These are phyloP conservation scores for Cephus runcator DNA, from an alignment of 2,888 invertebrate genomes.

Conservation along the genomic window DNA sequence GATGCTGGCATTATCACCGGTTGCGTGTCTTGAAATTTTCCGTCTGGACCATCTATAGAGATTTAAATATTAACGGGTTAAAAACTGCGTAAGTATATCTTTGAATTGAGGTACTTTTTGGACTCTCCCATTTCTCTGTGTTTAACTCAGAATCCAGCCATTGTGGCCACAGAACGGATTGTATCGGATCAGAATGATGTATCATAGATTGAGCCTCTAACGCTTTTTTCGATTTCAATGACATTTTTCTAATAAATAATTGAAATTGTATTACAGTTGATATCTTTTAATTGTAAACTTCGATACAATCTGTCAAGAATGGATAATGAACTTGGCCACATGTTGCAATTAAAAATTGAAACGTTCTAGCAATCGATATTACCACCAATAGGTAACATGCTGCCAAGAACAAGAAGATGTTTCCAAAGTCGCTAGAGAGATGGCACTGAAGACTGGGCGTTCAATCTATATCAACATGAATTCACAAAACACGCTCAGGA, in stretches of 20 bases:
- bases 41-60: constrained; percentile 30
- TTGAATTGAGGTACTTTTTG: constrained; percentile 34
- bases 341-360: not conserved
- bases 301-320: not conserved
- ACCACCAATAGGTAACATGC: not conserved
- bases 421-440: not conserved
- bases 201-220: not conserved
- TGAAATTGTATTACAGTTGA: not conserved
- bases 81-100: not conserved
- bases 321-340: not conserved
- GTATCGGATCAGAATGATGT: not conserved
- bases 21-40: constrained; percentile 35
- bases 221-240: constrained; percentile 10
- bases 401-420: not conserved
- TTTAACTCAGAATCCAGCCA: constrained; percentile 46
- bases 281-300: not conserved
- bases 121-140: constrained; percentile 41
- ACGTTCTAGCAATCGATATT: not conserved
- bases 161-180: constrained; percentile 35
- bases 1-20: constrained; percentile 36
- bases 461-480: not conserved
- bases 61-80: not conserved
- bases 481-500: not conserved
- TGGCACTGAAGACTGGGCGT: not conserved
- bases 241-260: not conserved